Conservation (phyloP, 2,113 vertebrate genomes). For the Casuarius casuarius region DNA sequence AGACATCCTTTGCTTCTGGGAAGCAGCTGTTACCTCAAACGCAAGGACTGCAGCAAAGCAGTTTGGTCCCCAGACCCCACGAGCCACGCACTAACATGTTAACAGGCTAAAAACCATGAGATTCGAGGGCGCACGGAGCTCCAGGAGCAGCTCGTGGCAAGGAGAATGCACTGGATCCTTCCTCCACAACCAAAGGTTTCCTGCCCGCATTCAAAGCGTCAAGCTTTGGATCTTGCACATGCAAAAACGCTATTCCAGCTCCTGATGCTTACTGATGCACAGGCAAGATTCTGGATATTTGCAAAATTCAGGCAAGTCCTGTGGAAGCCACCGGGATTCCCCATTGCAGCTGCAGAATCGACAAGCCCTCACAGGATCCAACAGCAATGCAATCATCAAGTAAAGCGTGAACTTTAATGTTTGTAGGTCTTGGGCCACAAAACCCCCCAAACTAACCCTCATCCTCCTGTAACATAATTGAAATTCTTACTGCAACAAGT, state of each 20-base stretch:
- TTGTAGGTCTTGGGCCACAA: not conserved
- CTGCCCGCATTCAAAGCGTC: accelerated
- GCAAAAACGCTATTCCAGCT: accelerated
- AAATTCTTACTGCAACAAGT: not conserved
- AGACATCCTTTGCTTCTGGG: accelerated
- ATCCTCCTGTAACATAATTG: not conserved
- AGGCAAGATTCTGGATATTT: not conserved
- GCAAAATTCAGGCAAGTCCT: not conserved
- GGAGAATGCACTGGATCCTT: too few species aligned
- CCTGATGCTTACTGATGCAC: not conserved
- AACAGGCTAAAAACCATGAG: not conserved
- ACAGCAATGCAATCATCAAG: accelerated
- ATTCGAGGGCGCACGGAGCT: too few species aligned
- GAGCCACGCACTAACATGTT: not conserved
- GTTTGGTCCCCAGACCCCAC: too few species aligned
- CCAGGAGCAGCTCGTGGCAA: too few species aligned
- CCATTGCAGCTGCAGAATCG: not conserved
- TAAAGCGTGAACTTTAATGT: accelerated
- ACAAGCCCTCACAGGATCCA: accelerated
- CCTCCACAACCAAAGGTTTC: accelerated
- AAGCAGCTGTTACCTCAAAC: not conserved
- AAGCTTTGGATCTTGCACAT: accelerated
- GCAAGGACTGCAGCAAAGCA: not conserved
- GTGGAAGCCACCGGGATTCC: not conserved
- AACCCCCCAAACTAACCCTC: not conserved